Evolutionary conservation across 2,113 vertebrate genomes (phyloP).

Genomic region (Silurus asotus): DNA sequence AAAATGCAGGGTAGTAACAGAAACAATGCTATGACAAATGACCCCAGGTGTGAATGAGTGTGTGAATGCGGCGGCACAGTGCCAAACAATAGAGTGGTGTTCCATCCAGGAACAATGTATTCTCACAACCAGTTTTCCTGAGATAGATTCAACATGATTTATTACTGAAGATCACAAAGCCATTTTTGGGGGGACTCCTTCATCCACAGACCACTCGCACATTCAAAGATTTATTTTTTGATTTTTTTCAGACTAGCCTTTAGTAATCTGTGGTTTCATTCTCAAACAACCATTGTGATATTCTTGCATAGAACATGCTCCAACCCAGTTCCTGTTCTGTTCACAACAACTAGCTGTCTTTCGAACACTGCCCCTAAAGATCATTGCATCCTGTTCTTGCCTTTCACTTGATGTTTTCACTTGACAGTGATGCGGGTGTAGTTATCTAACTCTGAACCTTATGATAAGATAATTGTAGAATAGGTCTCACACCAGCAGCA

Average conservation of each 20-base stretch:
- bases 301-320: neutral
- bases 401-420: too few relatives aligned
- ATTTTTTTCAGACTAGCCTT: neutral
- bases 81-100: neutral
- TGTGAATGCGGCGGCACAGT: neutral
- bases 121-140: neutral
- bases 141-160: neutral
- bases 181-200: neutral
- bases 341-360: neutral
- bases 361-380: neutral
- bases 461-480: neutral
- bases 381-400: conserved; percentile 52
- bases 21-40: neutral
- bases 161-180: neutral
- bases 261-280: neutral
- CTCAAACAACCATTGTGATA: neutral
- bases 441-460: neutral
- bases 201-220: neutral
- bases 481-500: neutral
- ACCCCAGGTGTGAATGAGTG: neutral
- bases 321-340: neutral
- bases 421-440: neutral
- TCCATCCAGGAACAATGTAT: neutral
- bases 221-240: neutral
- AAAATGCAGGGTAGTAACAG: neutral